Evolutionary conservation across 1,140 invertebrate species (phyloP), one percentile per base, ranked within the genome.

Genomic region (Drosophila oshimai): DNA sequence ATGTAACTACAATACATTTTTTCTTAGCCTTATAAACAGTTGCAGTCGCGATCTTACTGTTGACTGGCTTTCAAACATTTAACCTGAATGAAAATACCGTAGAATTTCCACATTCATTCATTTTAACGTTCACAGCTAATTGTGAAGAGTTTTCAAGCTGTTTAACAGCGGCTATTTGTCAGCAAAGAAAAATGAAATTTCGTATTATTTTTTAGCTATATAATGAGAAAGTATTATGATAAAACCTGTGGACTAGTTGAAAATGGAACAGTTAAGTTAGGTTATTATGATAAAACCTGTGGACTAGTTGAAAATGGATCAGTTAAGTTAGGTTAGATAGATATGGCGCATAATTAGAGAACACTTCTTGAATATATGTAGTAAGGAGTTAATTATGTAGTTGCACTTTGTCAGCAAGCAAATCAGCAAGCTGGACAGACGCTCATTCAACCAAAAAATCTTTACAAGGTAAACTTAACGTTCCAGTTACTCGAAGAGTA

Each of bases 81-180:
- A 46, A 13, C 26, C 37, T 31, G 10, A 58, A 51, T 62, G 31
- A 65, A 28, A 34, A 51, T 73, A 61, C 60, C 75, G 62, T 58
- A 65, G 37, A 60, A 64, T 75, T 79, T 81, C 70, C 71, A 79
- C 71, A 68, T 54, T 45, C 51, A 71, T 57, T 76, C 71, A n/a
- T n/a, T n/a, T n/a, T n/a, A n/a, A n/a, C n/a, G n/a, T 77, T 71
- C 77, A 79, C 71, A 69, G 37, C 60, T 28, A 37, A 42, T 70
- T 79, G 75, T 70, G 50, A 80, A 69, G 6, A 74, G 31, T 51
- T 61, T 69, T 45, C 26, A 18, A 39, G 26, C 31, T n/a, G 17
- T 55, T 62, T 57, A 36, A 26, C 36, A 24, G 44, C 22, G 26
- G 42, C 41, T 31, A 54, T 28, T 62, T 36, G 15, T 7, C 13